Evolutionary conservation across 2,888 invertebrate species (phyloP).

Genomic region (Diaprepes abbreviatus): DNA sequence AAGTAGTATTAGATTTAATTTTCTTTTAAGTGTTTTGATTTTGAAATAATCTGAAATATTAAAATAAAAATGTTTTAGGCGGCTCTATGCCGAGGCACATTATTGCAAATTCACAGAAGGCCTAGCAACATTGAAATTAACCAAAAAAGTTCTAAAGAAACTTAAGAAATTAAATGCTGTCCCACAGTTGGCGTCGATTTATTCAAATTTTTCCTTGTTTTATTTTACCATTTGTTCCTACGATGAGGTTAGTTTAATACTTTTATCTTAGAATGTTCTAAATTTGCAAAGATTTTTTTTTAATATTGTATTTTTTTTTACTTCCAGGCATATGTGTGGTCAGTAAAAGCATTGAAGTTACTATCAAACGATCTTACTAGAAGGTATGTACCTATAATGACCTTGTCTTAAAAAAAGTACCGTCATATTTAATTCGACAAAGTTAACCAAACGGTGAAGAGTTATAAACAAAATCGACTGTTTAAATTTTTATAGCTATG

Average conservation of each 20-base stretch:
- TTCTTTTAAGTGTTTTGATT: too few species aligned
- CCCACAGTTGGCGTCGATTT: conserved; percentile 78
- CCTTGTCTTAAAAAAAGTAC: too few species aligned
- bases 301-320: conserved; percentile 6
- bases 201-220: conserved; percentile 86
- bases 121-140: conserved; percentile 77
- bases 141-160: conserved; percentile 70
- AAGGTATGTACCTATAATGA: conserved; percentile 20
- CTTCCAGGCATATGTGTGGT: conserved; percentile 39
- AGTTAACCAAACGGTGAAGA: too few species aligned
- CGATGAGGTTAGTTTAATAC: conserved; percentile 74
- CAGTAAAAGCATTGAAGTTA: conserved; percentile 32
- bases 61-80: too few species aligned
- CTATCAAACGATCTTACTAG: conserved; percentile 25
- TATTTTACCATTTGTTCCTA: conserved; percentile 90
- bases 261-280: not conserved
- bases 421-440: too few species aligned
- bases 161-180: conserved; percentile 67
- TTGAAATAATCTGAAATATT: too few species aligned
- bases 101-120: conserved; percentile 87
- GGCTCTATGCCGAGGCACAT: conserved; percentile 86
- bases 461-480: too few species aligned
- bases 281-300: not conserved
- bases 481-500: too few species aligned
- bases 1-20: too few species aligned